A percentile compares a stretch with the other conserved stretches of the same genome.
phyloP scores from a whole-genome alignment of 2,797 vertebrate genomes.

The Erithacus rubecula region DNA sequence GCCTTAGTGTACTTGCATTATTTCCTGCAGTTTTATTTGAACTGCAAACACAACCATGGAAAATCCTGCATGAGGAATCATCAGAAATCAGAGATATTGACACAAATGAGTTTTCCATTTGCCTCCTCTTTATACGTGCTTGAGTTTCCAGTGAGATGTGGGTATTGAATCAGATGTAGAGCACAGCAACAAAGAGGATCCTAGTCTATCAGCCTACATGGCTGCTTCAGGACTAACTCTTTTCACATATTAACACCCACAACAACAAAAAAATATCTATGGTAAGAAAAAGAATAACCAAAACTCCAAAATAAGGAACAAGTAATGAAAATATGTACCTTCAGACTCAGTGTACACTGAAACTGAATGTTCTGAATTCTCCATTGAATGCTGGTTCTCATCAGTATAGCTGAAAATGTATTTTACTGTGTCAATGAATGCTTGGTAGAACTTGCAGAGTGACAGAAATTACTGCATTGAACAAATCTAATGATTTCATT shows the following conservation, averaged over 20 bases:
- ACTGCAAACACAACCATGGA: not conserved
- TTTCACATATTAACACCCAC: not conserved
- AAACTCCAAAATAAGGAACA: not conserved
- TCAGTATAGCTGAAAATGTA: not conserved
- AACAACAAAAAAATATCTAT: rapidly evolving
- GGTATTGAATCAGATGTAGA: not conserved
- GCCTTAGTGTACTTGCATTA: not conserved
- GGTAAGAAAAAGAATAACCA: not conserved
- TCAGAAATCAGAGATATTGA: not conserved
- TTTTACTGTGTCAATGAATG: not conserved
- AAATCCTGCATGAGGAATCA: not conserved
- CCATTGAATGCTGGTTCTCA: not conserved
- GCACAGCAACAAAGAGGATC: not conserved
- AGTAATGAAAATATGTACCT: not conserved
- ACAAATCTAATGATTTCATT: slow-evolving; percentile 6
- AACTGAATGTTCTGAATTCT: not conserved
- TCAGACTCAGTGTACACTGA: not conserved
- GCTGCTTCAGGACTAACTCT: not conserved
- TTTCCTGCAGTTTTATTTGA: not conserved
- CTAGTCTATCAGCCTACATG: not conserved
- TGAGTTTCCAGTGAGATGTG: not conserved
- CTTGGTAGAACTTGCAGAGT: slow-evolving; percentile 1
- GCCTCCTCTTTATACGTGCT: not conserved
- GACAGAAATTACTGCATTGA: not conserved
- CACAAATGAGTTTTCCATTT: not conserved